These are phyloP conservation scores for Calliopum simillimum DNA, from an alignment of 2,888 invertebrate genomes.

Conservation along the genomic window DNA sequence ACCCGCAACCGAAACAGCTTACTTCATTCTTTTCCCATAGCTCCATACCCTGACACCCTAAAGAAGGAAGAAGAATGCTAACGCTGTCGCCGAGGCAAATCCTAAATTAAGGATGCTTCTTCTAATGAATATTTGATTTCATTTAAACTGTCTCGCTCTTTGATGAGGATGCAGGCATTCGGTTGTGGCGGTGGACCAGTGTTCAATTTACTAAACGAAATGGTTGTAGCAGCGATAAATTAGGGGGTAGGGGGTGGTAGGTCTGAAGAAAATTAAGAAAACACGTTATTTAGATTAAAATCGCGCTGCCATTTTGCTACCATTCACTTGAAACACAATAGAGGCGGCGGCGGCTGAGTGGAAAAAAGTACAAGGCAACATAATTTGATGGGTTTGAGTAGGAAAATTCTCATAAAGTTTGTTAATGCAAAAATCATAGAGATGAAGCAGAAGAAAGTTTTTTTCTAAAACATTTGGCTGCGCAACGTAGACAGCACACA, in stretches of 20 bases:
- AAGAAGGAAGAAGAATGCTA: no score
- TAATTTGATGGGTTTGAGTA: background rate
- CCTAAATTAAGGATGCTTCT: background rate
- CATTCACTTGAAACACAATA: background rate
- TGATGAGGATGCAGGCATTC: no score
- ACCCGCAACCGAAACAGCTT: no score
- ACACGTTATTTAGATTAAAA: conserved; percentile 27
- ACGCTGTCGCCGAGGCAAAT: no score
- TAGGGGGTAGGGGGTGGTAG: background rate
- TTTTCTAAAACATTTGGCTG: background rate
- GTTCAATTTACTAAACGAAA: no score
- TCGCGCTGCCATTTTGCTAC: conserved; percentile 6
- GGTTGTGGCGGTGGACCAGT: no score
- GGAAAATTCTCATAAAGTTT: background rate
- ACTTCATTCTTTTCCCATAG: no score
- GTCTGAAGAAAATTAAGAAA: conserved; percentile 10
- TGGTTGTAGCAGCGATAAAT: background rate
- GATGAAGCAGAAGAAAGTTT: no score
- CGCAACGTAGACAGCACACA: background rate
- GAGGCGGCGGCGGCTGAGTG: background rate
- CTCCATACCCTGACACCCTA: no score
- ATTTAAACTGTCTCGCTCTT: conserved; percentile 16
- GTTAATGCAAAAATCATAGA: no score
- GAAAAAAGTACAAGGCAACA: background rate
- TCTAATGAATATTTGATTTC: conserved; percentile 28